Percentiles rank a stretch among this genome's conserved stretches.
These are phyloP conservation scores for Zapornia atra DNA, from an alignment of 2,113 vertebrate genomes.

Conservation along the genomic window DNA sequence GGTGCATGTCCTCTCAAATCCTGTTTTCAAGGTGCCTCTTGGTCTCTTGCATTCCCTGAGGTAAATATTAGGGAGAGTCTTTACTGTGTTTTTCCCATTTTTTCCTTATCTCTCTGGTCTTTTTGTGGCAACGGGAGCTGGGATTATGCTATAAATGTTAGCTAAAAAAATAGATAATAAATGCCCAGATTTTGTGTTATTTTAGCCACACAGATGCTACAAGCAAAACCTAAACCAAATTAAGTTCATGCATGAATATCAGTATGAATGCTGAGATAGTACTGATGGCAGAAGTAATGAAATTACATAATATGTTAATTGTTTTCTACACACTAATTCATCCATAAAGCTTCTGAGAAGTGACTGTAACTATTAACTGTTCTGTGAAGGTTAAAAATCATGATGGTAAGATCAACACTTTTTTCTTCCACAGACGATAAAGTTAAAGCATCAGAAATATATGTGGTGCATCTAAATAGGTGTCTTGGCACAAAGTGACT, in stretches of 20 bases:
- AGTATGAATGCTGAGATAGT: not conserved
- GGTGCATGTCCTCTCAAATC: fast-evolving
- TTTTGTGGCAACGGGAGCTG: not conserved
- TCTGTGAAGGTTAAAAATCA: not conserved
- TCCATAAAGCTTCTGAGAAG: not conserved
- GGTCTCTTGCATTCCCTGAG: not conserved
- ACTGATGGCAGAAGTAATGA: conserved; percentile 44
- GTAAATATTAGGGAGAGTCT: not conserved
- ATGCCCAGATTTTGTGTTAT: not conserved
- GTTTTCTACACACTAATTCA: conserved; percentile 17
- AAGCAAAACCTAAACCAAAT: not conserved
- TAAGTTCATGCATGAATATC: not conserved
- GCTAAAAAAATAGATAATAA: not conserved
- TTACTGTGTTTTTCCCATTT: not conserved
- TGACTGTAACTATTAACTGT: not conserved
- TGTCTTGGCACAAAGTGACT: not conserved
- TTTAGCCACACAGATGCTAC: not conserved
- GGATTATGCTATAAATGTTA: not conserved
- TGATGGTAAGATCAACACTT: not conserved
- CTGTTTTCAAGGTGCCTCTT: not conserved
- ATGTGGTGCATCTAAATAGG: not conserved
- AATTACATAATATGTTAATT: conserved; percentile 40
- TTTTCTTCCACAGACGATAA: not conserved
- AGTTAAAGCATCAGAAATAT: not conserved
- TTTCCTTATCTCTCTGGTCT: not conserved